These are phyloP conservation scores for Drosophila watanabei DNA, from an alignment of 1,140 invertebrate genomes.

Conservation along the genomic window DNA sequence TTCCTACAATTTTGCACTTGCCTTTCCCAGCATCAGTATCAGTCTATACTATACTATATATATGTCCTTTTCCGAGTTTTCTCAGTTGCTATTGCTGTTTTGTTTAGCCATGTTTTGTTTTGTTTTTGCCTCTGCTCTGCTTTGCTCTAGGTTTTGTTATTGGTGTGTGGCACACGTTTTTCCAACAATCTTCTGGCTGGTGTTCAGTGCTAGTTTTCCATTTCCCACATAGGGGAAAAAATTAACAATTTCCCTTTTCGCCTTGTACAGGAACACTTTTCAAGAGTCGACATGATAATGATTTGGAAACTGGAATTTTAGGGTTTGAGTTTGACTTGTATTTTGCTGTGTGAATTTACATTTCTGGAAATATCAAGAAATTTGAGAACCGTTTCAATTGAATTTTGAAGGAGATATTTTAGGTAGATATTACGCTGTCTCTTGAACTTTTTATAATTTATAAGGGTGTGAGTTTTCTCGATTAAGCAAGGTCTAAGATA, in stretches of 20 bases:
- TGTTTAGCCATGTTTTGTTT: conserved; percentile 36
- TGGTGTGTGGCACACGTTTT: conserved; percentile 48
- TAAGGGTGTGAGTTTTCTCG: not conserved
- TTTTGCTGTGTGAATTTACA: not conserved
- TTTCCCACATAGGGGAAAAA: conserved; percentile 14
- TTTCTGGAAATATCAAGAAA: not conserved
- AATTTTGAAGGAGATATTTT: not conserved
- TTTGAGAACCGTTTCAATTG: not conserved
- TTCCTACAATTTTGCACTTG: conserved; percentile 58
- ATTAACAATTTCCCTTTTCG: not conserved
- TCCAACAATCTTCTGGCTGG: conserved; percentile 35
- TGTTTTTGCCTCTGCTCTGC: conserved; percentile 7
- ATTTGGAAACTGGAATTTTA: conserved; percentile 1
- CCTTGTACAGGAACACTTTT: not conserved
- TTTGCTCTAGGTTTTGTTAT: conserved; percentile 37
- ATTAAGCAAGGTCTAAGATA: not conserved
- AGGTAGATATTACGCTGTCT: not conserved
- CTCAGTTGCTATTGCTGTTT: conserved; percentile 21
- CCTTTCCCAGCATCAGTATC: conserved; percentile 37
- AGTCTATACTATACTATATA: conserved; percentile 1
- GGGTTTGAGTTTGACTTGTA: no score
- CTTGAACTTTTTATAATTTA: fast-evolving
- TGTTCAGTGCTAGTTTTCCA: conserved; percentile 28
- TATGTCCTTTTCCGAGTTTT: conserved; percentile 32
- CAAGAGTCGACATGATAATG: conserved; percentile 1